These are phyloP conservation scores for Dione vanillae DNA, from an alignment of 2,888 invertebrate genomes.

Conservation along the genomic window DNA sequence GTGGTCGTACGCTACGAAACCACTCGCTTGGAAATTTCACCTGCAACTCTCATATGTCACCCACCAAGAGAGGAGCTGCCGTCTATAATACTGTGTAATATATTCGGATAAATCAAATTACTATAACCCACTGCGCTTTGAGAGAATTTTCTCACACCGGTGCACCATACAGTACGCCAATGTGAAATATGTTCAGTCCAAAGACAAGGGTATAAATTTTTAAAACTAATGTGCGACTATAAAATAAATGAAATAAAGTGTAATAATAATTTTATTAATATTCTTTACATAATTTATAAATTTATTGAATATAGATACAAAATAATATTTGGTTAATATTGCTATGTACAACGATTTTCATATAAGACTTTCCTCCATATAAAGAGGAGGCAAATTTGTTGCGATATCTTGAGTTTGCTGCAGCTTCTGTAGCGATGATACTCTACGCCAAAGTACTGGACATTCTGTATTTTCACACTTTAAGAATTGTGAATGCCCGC, in stretches of 20 bases:
- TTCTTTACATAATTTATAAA: not conserved
- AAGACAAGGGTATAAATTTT: no score
- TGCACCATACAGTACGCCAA: no score
- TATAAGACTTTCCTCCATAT: slow-evolving; percentile 50
- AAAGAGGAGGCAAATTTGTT: slow-evolving; percentile 61
- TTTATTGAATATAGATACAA: not conserved
- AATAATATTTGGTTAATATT: not conserved
- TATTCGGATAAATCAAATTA: no score
- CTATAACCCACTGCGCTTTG: no score
- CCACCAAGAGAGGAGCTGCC: no score
- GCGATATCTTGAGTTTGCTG: slow-evolving; percentile 62
- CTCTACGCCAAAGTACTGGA: slow-evolving; percentile 68
- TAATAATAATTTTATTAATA: not conserved
- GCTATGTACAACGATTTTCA: slow-evolving; percentile 11
- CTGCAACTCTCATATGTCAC: no score
- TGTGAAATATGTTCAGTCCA: no score
- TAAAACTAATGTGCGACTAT: no score
- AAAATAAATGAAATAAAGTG: not conserved
- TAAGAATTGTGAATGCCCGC: slow-evolving; percentile 59
- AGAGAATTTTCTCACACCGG: no score
- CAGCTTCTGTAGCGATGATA: slow-evolving; percentile 60
- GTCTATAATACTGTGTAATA: no score
- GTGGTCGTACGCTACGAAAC: no score
- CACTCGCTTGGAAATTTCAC: no score
- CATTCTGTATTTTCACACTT: slow-evolving; percentile 72